Evolutionary conservation across 2,888 invertebrate species (phyloP).

Genomic region (Himalopsyche tibetana): DNA sequence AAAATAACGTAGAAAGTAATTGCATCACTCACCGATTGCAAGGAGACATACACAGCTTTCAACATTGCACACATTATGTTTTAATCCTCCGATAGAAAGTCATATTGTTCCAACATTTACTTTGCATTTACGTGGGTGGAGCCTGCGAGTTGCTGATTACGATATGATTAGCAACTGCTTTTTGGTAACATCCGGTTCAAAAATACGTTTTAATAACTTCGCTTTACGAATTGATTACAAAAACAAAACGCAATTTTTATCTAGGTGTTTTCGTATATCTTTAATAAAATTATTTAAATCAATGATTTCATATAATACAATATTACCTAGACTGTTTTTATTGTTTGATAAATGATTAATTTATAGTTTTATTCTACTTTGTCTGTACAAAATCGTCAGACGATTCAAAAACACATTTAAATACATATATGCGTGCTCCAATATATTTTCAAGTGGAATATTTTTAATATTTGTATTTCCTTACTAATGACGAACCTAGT

Average conservation of each 20-base stretch:
- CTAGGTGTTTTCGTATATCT: not conserved
- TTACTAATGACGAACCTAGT: too few relatives aligned
- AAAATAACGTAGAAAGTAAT: too few relatives aligned
- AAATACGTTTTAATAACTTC: constrained; percentile 26
- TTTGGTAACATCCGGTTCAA: constrained; percentile 12
- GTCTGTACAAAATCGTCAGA: too few relatives aligned
- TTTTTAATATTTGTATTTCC: too few relatives aligned
- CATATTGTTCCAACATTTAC: constrained; percentile 34
- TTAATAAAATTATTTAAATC: not conserved
- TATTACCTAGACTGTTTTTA: too few relatives aligned
- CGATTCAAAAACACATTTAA: too few relatives aligned
- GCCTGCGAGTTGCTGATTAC: constrained; percentile 22
- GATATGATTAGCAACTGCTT: constrained; percentile 15
- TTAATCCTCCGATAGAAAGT: constrained; percentile 26
- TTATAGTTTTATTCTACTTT: too few relatives aligned
- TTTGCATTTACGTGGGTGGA: constrained; percentile 20
- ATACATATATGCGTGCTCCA: too few relatives aligned
- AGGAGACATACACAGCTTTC: not conserved
- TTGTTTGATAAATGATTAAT: too few relatives aligned
- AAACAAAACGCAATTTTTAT: constrained; percentile 5
- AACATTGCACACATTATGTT: constrained; percentile 17
- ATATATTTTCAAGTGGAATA: too few relatives aligned
- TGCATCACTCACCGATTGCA: not conserved
- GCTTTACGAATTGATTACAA: constrained; percentile 8
- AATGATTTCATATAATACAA: too few relatives aligned